A percentile compares a stretch with the other conserved stretches of the same genome.
Evolutionary conservation across 2,888 invertebrate species (phyloP).

Genomic region (Ceriagrion tenellum): DNA sequence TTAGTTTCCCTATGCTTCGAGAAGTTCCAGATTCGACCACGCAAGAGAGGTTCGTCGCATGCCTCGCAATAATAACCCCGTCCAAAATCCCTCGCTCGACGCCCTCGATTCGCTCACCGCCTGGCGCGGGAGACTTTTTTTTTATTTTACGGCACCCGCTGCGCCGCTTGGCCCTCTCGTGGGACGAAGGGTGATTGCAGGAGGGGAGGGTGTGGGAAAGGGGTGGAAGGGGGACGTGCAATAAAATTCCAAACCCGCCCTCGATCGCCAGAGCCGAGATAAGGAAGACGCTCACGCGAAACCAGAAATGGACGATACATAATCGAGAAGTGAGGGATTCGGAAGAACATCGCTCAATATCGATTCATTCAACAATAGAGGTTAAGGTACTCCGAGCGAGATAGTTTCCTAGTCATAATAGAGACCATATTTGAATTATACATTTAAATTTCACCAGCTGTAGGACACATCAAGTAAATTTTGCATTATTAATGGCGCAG

Average conservation of each 20-base stretch:
- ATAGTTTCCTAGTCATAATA: no score
- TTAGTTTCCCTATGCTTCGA: background rate
- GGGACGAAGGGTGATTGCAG: no score
- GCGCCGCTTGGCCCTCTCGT: background rate
- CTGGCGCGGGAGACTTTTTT: background rate
- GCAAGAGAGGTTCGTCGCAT: background rate
- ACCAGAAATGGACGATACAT: background rate
- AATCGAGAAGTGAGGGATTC: background rate
- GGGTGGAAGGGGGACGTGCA: background rate
- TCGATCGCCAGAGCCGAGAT: background rate
- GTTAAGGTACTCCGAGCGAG: no score
- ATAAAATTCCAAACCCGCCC: background rate
- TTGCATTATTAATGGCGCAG: no score
- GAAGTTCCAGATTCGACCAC: background rate
- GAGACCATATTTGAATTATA: no score
- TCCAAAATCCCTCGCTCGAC: background rate
- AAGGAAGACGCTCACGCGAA: slow-evolving; percentile 5
- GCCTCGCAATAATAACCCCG: background rate
- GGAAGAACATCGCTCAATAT: background rate
- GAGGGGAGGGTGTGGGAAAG: background rate
- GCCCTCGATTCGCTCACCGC: background rate
- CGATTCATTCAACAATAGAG: background rate
- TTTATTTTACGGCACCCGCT: no score
- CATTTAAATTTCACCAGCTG: no score
- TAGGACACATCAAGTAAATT: no score